A percentile compares a stretch with the other conserved stretches of the same genome.
Conservation (phyloP, 2,113 vertebrate genomes). For the Pelobates fuscus region DNA sequence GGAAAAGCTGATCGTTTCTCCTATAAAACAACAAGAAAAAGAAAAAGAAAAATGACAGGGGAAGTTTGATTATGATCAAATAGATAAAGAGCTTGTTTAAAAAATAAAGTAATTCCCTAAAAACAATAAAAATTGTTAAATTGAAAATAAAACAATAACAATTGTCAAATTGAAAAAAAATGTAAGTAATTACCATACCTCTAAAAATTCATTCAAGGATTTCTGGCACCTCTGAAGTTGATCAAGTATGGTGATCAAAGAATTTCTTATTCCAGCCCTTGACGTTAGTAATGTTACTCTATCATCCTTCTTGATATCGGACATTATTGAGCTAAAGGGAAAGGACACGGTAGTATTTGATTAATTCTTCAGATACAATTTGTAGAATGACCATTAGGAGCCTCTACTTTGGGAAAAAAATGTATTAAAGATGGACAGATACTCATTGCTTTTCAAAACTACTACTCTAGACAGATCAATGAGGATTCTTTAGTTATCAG, state of each 20-base stretch:
- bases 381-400: too few species aligned
- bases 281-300: constrained; percentile 83
- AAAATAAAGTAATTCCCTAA: too few species aligned
- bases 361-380: too few species aligned
- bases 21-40: constrained; percentile 63
- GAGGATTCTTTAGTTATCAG: too few species aligned
- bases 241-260: constrained; percentile 84
- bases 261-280: constrained; percentile 82
- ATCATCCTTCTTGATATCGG: constrained; percentile 86
- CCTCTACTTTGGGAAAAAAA: too few species aligned
- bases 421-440: too few species aligned
- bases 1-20: constrained; percentile 96
- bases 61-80: too few species aligned
- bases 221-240: constrained; percentile 97
- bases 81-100: too few species aligned
- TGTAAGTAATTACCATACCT: constrained; percentile 70
- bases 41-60: constrained; percentile 5
- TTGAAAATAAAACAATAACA: too few species aligned
- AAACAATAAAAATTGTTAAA: too few species aligned
- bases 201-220: constrained; percentile 94
- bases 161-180: background rate
- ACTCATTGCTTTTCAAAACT: too few species aligned
- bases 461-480: too few species aligned
- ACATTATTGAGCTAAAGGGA: constrained; percentile 81
- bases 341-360: background rate